Percentiles rank a stretch among this genome's conserved stretches.
Evolutionary conservation across 2,797 vertebrate genomes (phyloP).

Genomic region (Tinamus major): DNA sequence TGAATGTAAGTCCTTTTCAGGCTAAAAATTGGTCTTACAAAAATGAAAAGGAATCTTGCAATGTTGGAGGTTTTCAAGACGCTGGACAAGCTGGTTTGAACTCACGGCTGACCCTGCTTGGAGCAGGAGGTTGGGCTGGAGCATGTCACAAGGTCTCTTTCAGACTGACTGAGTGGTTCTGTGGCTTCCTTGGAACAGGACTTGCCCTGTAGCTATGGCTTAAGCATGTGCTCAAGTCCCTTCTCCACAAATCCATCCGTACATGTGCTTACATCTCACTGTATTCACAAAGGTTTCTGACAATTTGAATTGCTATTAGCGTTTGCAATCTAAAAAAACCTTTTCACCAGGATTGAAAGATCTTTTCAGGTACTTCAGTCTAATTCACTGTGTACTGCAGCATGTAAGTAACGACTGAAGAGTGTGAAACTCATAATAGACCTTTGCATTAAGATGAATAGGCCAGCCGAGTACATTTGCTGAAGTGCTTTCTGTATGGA

Average conservation of each 20-base stretch:
- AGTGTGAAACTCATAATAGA: not conserved
- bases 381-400: slow-evolving; percentile 7
- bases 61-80: not conserved
- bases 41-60: not conserved
- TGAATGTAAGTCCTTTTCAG: not conserved
- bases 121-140: not conserved
- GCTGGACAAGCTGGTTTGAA: not conserved
- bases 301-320: slow-evolving; percentile 24
- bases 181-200: not conserved
- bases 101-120: not conserved
- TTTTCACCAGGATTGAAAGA: not conserved
- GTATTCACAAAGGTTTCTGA: not conserved
- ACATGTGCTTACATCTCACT: not conserved
- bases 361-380: not conserved
- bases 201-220: not conserved
- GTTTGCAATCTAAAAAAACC: slow-evolving; percentile 22
- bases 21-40: not conserved
- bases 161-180: not conserved
- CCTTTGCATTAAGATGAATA: slow-evolving; percentile 53
- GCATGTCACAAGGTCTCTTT: not conserved
- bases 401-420: slow-evolving; percentile 23
- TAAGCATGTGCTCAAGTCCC: not conserved
- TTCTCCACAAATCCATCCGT: not conserved
- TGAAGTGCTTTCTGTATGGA: slow-evolving; percentile 41
- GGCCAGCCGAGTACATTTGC: not conserved